Evolutionary conservation across 2,113 vertebrate species (phyloP).

Genomic region (Taurulus bubalis): DNA sequence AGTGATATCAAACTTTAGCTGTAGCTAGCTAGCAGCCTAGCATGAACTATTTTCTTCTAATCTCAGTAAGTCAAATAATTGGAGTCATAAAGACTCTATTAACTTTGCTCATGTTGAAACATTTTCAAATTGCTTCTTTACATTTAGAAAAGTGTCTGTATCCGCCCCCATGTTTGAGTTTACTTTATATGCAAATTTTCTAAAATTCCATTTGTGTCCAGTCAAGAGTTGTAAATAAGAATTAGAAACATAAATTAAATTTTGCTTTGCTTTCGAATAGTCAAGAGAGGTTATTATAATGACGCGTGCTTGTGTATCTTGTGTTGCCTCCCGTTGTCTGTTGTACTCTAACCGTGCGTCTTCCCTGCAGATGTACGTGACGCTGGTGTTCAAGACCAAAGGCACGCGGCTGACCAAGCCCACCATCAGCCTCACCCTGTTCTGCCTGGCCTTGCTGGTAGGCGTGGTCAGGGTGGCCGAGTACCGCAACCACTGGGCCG

Average conservation of each 20-base stretch:
- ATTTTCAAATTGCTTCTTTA: not conserved
- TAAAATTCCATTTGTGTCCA: not conserved
- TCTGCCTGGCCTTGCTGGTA: conserved; percentile 89
- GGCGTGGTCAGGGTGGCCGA: conserved; percentile 90
- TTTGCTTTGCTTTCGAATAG: not conserved
- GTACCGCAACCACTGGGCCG: conserved; percentile 93
- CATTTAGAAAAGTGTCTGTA: not conserved
- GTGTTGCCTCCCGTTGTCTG: no score
- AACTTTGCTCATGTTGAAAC: not conserved
- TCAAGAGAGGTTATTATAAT: not conserved
- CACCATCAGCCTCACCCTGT: conserved; percentile 87
- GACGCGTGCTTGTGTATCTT: not conserved
- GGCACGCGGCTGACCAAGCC: conserved; percentile 92
- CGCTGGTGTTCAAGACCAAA: conserved; percentile 88
- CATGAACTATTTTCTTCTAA: not conserved
- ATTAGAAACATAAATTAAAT: not conserved
- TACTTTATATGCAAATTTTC: not conserved
- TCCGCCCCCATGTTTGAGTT: not conserved
- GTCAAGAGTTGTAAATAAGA: not conserved
- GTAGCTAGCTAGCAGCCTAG: not conserved
- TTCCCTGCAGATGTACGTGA: conserved; percentile 90
- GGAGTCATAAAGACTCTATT: not conserved
- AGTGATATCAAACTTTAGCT: not conserved
- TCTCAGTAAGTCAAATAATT: not conserved
- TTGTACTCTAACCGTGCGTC: conserved; percentile 17